Evolutionary conservation across 2,797 vertebrate species (phyloP).

Genomic region (Danio albolineatus): DNA sequence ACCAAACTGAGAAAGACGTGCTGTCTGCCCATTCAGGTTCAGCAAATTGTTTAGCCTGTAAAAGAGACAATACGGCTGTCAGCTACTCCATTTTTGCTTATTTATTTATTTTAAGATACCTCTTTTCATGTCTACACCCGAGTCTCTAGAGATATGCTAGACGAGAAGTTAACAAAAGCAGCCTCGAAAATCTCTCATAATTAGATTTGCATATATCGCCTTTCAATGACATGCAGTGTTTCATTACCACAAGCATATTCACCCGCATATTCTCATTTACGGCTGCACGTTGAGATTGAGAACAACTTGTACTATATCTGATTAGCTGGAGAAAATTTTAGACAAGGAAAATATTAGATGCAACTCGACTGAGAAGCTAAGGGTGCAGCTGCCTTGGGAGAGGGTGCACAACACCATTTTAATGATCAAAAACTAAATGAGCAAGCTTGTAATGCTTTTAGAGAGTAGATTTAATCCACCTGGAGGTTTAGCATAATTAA

Average conservation of each 20-base stretch:
- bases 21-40: constrained; percentile 1
- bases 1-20: constrained; percentile 5
- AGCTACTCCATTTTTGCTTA: not conserved
- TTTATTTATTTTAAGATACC: not conserved
- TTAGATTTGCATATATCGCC: constrained; percentile 30
- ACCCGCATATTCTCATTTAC: constrained; percentile 30
- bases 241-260: constrained; percentile 19
- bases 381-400: constrained; percentile 34
- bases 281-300: not conserved
- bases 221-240: constrained; percentile 29
- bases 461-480: constrained; percentile 43
- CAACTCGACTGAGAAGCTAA: constrained; percentile 29
- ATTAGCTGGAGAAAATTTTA: constrained; percentile 30
- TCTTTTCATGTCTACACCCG: not conserved
- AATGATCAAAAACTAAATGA: constrained; percentile 51
- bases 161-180: constrained; percentile 11
- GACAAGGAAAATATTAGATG: constrained; percentile 38
- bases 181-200: constrained; percentile 3
- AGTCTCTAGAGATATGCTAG: not conserved
- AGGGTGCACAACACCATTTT: constrained; percentile 35
- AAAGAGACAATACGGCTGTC: constrained; percentile 36
- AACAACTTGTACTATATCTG: constrained; percentile 30
- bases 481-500: constrained; percentile 46
- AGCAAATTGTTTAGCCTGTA: constrained; percentile 11
- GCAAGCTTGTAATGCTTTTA: constrained; percentile 44